Base-by-base conservation (phyloP, 2,113 vertebrate species). In the Myrmecobius fasciatus region DNA sequence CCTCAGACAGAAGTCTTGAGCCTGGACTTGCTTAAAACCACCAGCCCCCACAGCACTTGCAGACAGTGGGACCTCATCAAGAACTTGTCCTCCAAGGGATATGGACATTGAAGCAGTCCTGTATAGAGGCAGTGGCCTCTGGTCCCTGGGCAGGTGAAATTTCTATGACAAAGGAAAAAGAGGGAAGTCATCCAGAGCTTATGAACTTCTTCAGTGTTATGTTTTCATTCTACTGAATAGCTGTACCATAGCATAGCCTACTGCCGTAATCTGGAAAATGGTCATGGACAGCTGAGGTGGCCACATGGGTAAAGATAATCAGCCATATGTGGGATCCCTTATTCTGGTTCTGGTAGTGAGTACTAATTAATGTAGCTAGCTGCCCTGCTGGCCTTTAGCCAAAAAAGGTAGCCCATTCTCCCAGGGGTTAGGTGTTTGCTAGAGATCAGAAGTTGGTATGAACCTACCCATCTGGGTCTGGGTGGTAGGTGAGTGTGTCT, bases 31-130 rank as follows among this genome's bases (percentile, higher is more conserved):
- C 67, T 20, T 24, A 8, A 83, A n/a, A 43, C 2, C n/a, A 43
- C 36, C 43, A 1, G 7, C 67, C n/a, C 36, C 43, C 22, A 22
- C 20, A 83, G 36, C n/a, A 24, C 36, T 83, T 43, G 2, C 24
- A 83, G 6, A 43, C 67, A 83, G 36, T 83, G 67, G 36, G n/a
- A n/a, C 67, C 2, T 83, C 36, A 22, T 83, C 17, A 17, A 60
- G 60, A 67, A 12, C 31, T 36, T 67, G 28, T 36, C 31, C 60
- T 17, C 56, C 12, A 36, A 67, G 36, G 31, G 31, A 67, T 67
- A 31, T 67, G 60, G 14, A 67, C 31, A 67, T 5, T 36, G 91
- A 95, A 83, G 93, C 92, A 96, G 53, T 91, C 53, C 91, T 95
- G 46, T 48, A 51, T 22, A 96, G 52, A 89, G 24, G 22, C n/a